These are phyloP conservation scores for Vombatus ursinus DNA, from an alignment of 2,113 vertebrate genomes.

Conservation along the genomic window DNA sequence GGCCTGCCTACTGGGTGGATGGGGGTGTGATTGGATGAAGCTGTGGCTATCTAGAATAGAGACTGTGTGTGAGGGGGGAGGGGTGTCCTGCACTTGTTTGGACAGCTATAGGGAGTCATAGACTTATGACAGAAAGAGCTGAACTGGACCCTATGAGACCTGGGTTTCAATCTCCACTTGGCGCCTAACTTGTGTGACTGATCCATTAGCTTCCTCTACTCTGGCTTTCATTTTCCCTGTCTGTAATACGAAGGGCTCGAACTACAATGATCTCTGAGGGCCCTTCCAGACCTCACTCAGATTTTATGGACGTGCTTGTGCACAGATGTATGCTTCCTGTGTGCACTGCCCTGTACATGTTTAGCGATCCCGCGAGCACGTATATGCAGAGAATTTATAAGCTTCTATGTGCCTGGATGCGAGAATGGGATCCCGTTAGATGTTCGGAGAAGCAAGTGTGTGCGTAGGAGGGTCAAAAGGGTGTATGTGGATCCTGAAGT, in stretches of 20 bases:
- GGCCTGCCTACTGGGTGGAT: neutral
- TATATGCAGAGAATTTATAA: neutral
- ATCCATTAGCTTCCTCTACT: neutral
- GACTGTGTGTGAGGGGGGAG: neutral
- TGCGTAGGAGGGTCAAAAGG: neutral
- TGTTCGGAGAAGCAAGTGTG: neutral
- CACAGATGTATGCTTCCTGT: neutral
- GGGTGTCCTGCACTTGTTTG: neutral
- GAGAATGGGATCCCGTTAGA: neutral
- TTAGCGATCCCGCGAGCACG: neutral
- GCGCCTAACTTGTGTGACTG: neutral
- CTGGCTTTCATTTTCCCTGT: neutral
- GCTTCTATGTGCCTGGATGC: neutral
- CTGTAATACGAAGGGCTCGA: neutral
- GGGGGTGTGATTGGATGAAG: neutral
- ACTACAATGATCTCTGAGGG: neutral
- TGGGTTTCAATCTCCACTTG: neutral
- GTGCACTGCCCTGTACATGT: neutral
- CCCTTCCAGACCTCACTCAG: neutral
- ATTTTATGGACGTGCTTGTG: neutral
- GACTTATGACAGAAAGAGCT: neutral
- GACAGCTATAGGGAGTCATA: neutral
- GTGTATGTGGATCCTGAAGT: neutral
- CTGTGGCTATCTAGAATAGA: neutral
- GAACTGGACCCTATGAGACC: neutral